Evolutionary conservation across 2,113 vertebrate species (phyloP), one percentile per base, ranked within the genome.

Genomic region (Ploceus nigricollis): DNA sequence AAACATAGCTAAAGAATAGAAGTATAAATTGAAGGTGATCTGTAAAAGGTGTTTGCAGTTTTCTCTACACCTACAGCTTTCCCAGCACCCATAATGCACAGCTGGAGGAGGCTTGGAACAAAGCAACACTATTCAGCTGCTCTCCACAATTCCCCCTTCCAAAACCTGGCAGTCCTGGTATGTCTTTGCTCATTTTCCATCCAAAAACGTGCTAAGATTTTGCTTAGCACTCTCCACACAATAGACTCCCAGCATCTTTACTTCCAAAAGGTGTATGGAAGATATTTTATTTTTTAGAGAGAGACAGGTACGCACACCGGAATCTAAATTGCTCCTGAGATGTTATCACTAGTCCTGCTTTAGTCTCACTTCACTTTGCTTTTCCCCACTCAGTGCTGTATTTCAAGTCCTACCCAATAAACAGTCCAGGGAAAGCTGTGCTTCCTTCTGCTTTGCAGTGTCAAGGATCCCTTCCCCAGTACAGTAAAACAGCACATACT

Each of bases 401-500:
- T 54, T 63, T 85, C 53, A 71, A 39, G 51, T 63, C 60, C 45
- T 57, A 28, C 42, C 50, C 35, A 10, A 54, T 9, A 35, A 85
- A 25, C 9, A 39, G 33, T 7, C 30, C 40, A 68, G 13, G n/a
- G 53, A 71, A 84, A 68, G 63, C 15, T 66, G 31, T 73, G 31
- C 23, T 86, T 54, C 25, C 35, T 48, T 42, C 56, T 44, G 21
- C n/a, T 89, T 19, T 66, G 24, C 21, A n/a, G 42, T 0, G 13
- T 16, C 45, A 50, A 22, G n/a, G 40, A 22, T 12, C 10, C 44
- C 24, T 76, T 40, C 70, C 23, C 35, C 8, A 2, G 40, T 4
- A 27, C 24, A 9, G 5, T 4, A 17, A 39, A 70, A 39, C 8
- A 33, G 28, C 12, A 47, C 0, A 1, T 1, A 15, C 10, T 24